These are phyloP conservation scores for Lysandra coridon DNA, from an alignment of 2,888 invertebrate species.

Conservation along the genomic window DNA sequence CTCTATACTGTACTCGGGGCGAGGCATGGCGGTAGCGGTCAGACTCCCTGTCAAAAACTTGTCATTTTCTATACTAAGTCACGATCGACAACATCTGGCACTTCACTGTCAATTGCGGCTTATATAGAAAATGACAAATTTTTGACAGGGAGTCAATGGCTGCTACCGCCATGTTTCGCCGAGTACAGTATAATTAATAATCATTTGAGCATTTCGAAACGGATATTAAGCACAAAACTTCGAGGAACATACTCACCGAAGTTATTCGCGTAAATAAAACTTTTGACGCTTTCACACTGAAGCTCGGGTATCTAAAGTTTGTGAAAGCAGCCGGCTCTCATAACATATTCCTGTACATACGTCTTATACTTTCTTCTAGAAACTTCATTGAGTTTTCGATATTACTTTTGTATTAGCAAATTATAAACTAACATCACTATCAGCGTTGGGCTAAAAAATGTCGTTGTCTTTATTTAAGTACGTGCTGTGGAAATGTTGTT, in stretches of 20 bases:
- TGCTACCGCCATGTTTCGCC: too few relatives aligned
- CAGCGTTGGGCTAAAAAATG: neutral
- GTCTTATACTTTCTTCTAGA: neutral
- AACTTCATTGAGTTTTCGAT: neutral
- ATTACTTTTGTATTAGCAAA: conserved; percentile 14
- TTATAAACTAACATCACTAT: conserved; percentile 3
- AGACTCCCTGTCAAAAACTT: too few relatives aligned
- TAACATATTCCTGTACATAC: conserved; percentile 26
- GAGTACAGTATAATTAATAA: neutral
- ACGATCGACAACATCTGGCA: too few relatives aligned
- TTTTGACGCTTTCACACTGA: conserved; percentile 3
- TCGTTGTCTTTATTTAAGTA: neutral
- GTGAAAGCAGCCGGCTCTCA: conserved; percentile 21
- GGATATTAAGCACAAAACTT: conserved; percentile 2
- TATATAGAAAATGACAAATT: too few relatives aligned
- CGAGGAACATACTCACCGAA: neutral
- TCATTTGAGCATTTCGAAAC: neutral
- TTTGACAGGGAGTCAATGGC: too few relatives aligned
- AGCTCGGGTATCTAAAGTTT: conserved; percentile 18
- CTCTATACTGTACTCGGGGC: too few relatives aligned
- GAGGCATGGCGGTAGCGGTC: too few relatives aligned
- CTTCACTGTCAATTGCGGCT: too few relatives aligned
- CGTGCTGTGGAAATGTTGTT: neutral
- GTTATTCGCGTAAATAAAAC: conserved; percentile 11
- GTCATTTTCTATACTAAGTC: too few relatives aligned